Base-by-base conservation (phyloP, 2,797 vertebrate genomes). In the Pangasius djambal region DNA sequence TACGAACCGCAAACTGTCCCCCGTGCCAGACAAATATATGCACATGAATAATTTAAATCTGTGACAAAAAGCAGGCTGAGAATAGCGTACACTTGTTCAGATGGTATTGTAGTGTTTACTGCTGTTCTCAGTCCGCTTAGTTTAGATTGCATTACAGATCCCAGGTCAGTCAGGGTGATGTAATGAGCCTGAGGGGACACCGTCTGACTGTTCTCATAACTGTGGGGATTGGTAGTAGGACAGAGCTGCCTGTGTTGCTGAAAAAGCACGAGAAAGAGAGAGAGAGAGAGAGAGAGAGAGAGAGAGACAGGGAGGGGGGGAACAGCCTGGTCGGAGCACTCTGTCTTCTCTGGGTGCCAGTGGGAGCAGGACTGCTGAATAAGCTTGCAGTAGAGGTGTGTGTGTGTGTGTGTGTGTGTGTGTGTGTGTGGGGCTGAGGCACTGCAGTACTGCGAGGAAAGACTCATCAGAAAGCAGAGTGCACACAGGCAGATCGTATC, bases 361-460 rank as follows among this genome's bases (percentile, higher is more conserved):
- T 87, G 87, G 90, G 59, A 87, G 55, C 52, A 83, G 57, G 50
- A 92, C 83, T 87, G 91, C 91, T 92, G 92, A 92, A 86, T 93
- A 90, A 90, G 92, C 90, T 88, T 88, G 9, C 37, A 83, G 55
- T 34, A 6, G 31, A n/a, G 20, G n/a, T 79, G 75, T 55, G 28
- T 78, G 48, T 78, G 50, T 55, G 77, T 79, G 50, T 57, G 77
- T 79, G 77, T 34, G 40, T 55, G 28, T 78, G 75, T 52, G 25
- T 50, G 74, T 77, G 74, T 48, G 22, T 52, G 75, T 52, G 81
- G 86, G 84, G 90, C 90, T 91, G 92, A 90, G 93, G 93, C 94
- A 95, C 95, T 95, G 96, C 96, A 96, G 94, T 94, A 92, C 93
- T 94, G 93, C 93, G 91, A 88, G 91, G 91, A 90, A 93, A 94